Conservation (phyloP, 2,113 vertebrate species). For the Catagonus wagneri region DNA sequence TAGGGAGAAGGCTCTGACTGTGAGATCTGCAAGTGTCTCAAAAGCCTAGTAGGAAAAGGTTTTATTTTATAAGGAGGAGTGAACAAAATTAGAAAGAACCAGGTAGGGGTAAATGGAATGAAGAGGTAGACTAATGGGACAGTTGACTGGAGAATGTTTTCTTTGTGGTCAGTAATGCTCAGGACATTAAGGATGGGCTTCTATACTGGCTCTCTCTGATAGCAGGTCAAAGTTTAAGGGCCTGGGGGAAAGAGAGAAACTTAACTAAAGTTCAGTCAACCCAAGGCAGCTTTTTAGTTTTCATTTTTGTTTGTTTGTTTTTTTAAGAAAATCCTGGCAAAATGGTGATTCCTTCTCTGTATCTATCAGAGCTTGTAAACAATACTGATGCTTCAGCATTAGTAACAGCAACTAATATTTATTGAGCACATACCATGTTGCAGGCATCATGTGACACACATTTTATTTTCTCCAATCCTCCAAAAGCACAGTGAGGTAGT, state of each 20-base stretch:
- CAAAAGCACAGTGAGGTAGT: neutral
- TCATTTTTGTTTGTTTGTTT: neutral
- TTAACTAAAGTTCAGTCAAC: neutral
- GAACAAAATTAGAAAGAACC: neutral
- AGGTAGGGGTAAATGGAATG: neutral
- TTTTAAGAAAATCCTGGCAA: neutral
- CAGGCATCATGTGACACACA: neutral
- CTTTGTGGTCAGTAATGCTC: neutral
- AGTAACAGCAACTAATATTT: neutral
- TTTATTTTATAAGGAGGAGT: neutral
- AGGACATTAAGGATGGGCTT: neutral
- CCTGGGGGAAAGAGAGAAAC: neutral
- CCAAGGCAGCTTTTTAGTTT: neutral
- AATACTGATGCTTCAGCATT: neutral
- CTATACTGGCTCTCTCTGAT: neutral
- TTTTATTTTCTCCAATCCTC: neutral
- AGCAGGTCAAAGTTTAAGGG: neutral
- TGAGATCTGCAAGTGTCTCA: neutral
- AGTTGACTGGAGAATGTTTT: neutral
- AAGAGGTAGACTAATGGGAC: neutral
- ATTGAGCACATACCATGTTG: neutral
- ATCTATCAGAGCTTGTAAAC: neutral
- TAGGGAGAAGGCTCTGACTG: neutral
- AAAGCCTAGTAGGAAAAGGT: neutral
- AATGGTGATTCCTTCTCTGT: fast-evolving